Percentiles rank a stretch among this genome's conserved stretches.
Evolutionary conservation across 2,113 vertebrate species (phyloP).

Genomic region (Indicator maculatus): DNA sequence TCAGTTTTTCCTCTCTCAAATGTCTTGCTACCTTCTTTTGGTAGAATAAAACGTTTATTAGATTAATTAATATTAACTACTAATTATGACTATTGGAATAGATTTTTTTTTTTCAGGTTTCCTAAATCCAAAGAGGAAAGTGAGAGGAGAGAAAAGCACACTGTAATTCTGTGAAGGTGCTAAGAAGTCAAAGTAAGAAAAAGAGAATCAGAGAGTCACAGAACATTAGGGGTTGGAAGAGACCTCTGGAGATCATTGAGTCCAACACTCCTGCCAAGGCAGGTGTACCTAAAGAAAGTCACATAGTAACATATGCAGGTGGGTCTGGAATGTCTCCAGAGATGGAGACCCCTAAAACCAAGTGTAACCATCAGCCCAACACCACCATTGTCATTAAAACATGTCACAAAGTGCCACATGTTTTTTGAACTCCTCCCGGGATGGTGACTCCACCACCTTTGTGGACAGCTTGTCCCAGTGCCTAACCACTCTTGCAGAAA

Average conservation of each 20-base stretch:
- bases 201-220: neutral
- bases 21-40: neutral
- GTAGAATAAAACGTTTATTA: neutral
- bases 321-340: neutral
- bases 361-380: no score
- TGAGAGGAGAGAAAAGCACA: neutral
- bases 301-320: neutral
- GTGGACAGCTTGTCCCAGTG: no score
- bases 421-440: no score
- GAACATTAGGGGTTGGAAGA: neutral
- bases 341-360: neutral
- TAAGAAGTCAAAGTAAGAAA: neutral
- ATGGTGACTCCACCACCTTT: no score
- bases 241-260: neutral
- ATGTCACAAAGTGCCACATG: no score
- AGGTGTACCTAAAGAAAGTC: neutral
- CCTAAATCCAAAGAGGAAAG: neutral
- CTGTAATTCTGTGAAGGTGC: neutral
- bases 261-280: neutral
- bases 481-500: no score
- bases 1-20: neutral
- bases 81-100: neutral
- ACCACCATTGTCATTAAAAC: no score
- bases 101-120: neutral
- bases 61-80: no score